These are phyloP conservation scores for Nothura maculosa DNA, from an alignment of 2,797 vertebrate species.

Conservation along the genomic window DNA sequence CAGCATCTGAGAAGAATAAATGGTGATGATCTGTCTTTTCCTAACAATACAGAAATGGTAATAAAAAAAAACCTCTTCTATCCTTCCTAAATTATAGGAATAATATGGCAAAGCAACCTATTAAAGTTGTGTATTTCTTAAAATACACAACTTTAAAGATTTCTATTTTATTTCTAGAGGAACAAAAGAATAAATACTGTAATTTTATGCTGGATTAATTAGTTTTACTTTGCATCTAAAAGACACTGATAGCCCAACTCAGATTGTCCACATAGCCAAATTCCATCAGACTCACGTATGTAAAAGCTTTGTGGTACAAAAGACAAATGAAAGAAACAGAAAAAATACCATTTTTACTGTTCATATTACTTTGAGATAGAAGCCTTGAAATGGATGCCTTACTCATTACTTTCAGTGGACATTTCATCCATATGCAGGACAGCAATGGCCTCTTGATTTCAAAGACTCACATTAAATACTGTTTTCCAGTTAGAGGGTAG, in stretches of 20 bases:
- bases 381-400: background rate
- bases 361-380: background rate
- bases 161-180: background rate
- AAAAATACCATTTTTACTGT: background rate
- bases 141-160: background rate
- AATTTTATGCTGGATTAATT: background rate
- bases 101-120: background rate
- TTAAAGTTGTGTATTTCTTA: background rate
- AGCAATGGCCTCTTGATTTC: slow-evolving; percentile 9
- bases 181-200: background rate
- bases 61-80: no score
- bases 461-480: background rate
- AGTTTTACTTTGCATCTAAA: background rate
- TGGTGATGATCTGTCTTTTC: background rate
- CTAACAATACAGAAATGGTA: background rate
- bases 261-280: background rate
- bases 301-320: background rate
- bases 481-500: slow-evolving; percentile 2
- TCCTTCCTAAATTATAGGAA: background rate
- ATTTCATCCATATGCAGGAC: background rate
- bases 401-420: background rate
- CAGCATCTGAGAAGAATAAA: background rate
- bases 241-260: background rate
- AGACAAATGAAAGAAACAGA: background rate
- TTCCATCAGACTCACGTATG: background rate